A percentile compares a stretch with the other conserved stretches of the same genome.
Conservation (phyloP, 2,888 invertebrate species). For the Thymelicus acteon region DNA sequence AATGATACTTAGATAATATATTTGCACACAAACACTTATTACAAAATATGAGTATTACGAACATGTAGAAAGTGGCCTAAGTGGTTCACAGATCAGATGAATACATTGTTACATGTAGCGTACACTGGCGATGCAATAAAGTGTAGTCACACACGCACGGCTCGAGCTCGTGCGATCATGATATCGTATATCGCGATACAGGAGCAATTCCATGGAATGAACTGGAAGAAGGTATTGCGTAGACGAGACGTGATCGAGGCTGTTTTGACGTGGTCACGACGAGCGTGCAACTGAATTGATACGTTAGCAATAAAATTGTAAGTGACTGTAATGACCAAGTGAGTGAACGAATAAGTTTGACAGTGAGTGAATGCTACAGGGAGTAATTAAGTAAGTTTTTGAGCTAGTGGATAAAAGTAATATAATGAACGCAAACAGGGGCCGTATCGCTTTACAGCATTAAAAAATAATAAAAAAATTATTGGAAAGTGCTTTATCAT, state of each 20-base stretch:
- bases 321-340: too few relatives aligned
- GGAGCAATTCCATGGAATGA: conserved; percentile 29
- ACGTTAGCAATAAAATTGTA: too few relatives aligned
- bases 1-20: too few relatives aligned
- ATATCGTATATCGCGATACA: conserved; percentile 34
- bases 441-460: too few relatives aligned
- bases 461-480: too few relatives aligned
- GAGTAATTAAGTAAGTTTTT: too few relatives aligned
- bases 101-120: conserved; percentile 30
- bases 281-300: background rate
- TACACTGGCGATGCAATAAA: conserved; percentile 30
- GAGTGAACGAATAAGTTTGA: too few relatives aligned
- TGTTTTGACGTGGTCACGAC: conserved; percentile 1
- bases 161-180: conserved; percentile 28
- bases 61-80: background rate
- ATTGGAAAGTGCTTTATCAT: too few relatives aligned
- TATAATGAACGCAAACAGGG: too few relatives aligned
- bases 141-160: conserved; percentile 27
- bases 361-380: too few relatives aligned
- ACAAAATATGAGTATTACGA: background rate
- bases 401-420: too few relatives aligned
- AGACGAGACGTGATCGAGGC: background rate
- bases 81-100: conserved; percentile 14
- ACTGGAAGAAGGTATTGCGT: background rate
- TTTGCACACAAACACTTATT: too few relatives aligned